A percentile compares a stretch with the other conserved stretches of the same genome.
Evolutionary conservation across 2,888 invertebrate species (phyloP).

Genomic region (Mythimna vitellina): DNA sequence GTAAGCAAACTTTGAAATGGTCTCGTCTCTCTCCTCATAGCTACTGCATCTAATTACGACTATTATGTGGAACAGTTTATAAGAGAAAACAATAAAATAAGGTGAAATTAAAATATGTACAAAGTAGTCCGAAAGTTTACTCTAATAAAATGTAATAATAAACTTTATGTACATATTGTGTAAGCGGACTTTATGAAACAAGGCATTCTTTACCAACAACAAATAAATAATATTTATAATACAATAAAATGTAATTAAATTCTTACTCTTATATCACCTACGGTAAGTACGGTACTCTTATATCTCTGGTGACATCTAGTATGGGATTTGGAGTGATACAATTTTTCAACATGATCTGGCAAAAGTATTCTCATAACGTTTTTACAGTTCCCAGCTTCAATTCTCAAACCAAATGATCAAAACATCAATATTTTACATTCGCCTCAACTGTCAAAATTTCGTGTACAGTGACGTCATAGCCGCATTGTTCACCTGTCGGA

Average conservation of each 20-base stretch:
- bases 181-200: too few species aligned
- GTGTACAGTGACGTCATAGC: slow-evolving; percentile 47
- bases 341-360: not conserved
- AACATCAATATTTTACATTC: slow-evolving; percentile 48
- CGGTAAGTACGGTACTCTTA: too few species aligned
- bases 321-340: not conserved
- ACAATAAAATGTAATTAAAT: not conserved
- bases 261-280: not conserved
- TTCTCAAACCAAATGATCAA: slow-evolving; percentile 19
- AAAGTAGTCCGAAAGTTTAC: too few species aligned
- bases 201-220: too few species aligned
- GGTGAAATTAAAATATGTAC: not conserved
- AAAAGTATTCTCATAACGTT: not conserved
- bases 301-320: too few species aligned
- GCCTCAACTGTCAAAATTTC: slow-evolving; percentile 44
- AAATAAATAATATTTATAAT: too few species aligned
- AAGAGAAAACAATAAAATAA: not conserved
- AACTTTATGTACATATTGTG: too few species aligned
- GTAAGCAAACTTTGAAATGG: slow-evolving; percentile 22
- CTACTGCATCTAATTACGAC: not conserved
- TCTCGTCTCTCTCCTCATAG: not conserved
- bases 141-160: too few species aligned
- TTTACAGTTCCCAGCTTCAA: slow-evolving; percentile 3
- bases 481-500: slow-evolving; percentile 68
- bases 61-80: not conserved